Conservation (phyloP, 2,888 invertebrate species). For the Chalcosyrphus nemorum region DNA sequence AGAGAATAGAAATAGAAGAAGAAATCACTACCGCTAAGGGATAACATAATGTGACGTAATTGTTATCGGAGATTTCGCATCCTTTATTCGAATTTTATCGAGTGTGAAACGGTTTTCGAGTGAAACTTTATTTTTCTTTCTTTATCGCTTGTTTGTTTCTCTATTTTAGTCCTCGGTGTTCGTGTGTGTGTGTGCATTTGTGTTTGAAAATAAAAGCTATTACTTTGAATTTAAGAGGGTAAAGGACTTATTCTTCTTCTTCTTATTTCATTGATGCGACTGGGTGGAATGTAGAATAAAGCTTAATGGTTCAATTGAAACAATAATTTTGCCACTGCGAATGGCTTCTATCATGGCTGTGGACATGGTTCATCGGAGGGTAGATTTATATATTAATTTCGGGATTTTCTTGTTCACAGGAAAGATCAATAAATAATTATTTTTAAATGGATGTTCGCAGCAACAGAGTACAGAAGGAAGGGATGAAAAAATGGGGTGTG, state of each 20-base stretch:
- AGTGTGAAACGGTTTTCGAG: conserved; percentile 68
- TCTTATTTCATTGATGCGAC: background rate
- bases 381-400: background rate
- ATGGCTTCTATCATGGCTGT: background rate
- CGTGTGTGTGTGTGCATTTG: conserved; percentile 2
- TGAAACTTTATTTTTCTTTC: conserved; percentile 30
- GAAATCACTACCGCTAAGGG: conserved; percentile 5
- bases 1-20: background rate
- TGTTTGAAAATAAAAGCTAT: background rate
- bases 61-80: conserved; percentile 65
- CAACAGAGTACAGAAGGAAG: too few relatives aligned
- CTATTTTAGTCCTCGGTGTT: background rate
- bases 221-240: background rate
- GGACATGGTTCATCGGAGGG: background rate
- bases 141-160: conserved; percentile 30
- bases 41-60: conserved; percentile 56
- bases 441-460: too few relatives aligned
- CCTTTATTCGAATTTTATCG: conserved; percentile 68
- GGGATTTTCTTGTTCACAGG: background rate
- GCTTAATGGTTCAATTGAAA: conserved; percentile 54
- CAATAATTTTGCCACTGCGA: conserved; percentile 24
- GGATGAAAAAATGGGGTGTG: too few relatives aligned
- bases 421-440: background rate
- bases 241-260: background rate
- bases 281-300: background rate